Conservation (phyloP, 2,888 invertebrate species). For the Polyommatus icarus region DNA sequence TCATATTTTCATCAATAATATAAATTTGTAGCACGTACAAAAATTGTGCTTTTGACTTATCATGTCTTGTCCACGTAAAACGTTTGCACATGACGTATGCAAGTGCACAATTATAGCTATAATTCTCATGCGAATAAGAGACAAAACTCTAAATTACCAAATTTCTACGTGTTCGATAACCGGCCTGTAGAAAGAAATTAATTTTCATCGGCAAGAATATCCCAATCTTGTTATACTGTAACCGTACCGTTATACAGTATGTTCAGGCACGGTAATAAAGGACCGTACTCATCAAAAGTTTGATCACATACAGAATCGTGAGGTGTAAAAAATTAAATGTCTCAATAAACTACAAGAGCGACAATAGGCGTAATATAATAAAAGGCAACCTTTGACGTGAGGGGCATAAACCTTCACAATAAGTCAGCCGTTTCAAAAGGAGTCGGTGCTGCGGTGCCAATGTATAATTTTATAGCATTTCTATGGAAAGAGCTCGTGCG, state of each 20-base stretch:
- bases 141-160: not conserved
- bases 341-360: conserved; percentile 18
- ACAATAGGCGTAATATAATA: conserved; percentile 27
- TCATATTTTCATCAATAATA: not conserved
- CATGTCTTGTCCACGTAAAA: not conserved
- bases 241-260: too few relatives aligned
- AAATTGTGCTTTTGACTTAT: too few relatives aligned
- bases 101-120: not conserved
- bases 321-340: conserved; percentile 25
- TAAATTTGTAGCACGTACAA: too few relatives aligned
- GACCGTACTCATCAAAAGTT: not conserved
- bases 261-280: not conserved
- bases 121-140: not conserved
- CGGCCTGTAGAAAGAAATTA: not conserved
- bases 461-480: conserved; percentile 37
- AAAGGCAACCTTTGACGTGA: conserved; percentile 30
- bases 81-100: not conserved
- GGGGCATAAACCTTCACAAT: conserved; percentile 29
- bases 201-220: not conserved
- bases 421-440: conserved; percentile 31
- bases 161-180: not conserved
- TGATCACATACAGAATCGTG: not conserved
- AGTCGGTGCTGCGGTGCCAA: conserved; percentile 34
- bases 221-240: not conserved
- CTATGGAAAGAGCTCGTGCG: conserved; percentile 36